phyloP scores from a whole-genome alignment of 2,113 vertebrate species.

The Glaucidium brasilianum region DNA sequence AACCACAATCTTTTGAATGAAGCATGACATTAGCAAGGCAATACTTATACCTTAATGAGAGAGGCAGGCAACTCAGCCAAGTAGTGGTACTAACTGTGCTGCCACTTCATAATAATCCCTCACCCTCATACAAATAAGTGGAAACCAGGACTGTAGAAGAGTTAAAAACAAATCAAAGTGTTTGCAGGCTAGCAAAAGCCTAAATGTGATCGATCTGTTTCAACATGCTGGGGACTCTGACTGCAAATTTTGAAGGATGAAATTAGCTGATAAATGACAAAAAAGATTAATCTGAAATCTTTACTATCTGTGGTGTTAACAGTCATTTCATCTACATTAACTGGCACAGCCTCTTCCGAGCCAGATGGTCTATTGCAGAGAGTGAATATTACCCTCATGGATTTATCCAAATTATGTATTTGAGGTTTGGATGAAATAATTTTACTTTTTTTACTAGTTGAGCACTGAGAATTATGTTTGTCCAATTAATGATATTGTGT shows the following conservation, averaged over 20 bases:
- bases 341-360: constrained; percentile 20
- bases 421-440: not conserved
- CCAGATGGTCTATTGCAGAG: constrained; percentile 60
- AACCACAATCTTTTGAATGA: not conserved
- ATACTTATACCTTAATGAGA: not conserved
- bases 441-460: constrained; percentile 1
- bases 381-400: not conserved
- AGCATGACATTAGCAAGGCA: not conserved
- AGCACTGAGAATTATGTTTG: not conserved
- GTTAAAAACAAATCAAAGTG: not conserved
- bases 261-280: not conserved
- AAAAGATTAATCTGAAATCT: not conserved
- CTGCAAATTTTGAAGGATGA: not conserved
- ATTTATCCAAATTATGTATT: constrained; percentile 34
- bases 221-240: not conserved
- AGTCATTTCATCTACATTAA: not conserved
- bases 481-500: not conserved
- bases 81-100: not conserved
- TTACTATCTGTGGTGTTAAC: not conserved
- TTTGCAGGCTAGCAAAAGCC: not conserved
- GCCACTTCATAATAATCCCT: not conserved
- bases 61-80: not conserved
- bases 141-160: not conserved
- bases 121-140: not conserved
- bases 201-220: not conserved